Base-by-base conservation (phyloP, 2,888 invertebrate species). In the Morpho deidamia region DNA sequence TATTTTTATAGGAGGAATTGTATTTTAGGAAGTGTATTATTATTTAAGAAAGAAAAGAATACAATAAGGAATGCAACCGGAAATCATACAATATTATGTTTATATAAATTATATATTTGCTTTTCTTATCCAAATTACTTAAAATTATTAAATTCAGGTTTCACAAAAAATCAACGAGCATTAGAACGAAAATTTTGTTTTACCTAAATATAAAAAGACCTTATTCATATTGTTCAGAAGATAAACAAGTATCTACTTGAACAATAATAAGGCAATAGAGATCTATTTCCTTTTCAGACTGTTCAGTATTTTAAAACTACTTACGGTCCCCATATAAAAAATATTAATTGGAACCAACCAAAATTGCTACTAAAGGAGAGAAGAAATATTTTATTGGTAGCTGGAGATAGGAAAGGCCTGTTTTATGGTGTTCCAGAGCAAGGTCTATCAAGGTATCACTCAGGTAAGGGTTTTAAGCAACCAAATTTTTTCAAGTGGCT, bases 281-380 rank as follows among this genome's bases (percentile, higher is more conserved):
- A 37, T 37, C 8, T 10, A 37, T 39, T 32, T 23, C 7, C 8
- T 62, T 32, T 58, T 39, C 23, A 76, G 84, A 32, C 70, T 7
- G 81, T 83, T 1, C 58, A 65, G 39, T 60, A 70, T 44, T 83
- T 72, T 54, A 73, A 63, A 60, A 45, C 65, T 0, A 49, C 57
- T 7, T 75, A 70, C 47, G 64, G 62, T 0, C 62, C 60, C 1
- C 57, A 67, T 12, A 11, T 78, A 1, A 66, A 65, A 44, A 65
- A 62, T 0, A 45, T 83, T 1, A 71, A 83, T 46, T 84, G 84
- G 84, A 64, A 66, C 7, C 68, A 74, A 43, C 74, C 81, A 0
- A 84, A 83, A 61, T 54, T 84, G 9, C 11, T 77, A 0, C 42
- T 82, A 52, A 68, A 60, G n/a, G 70, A 69, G 1, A 53, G 58